These are phyloP conservation scores for Thera britannica DNA, from an alignment of 2,888 invertebrate genomes.

Conservation along the genomic window DNA sequence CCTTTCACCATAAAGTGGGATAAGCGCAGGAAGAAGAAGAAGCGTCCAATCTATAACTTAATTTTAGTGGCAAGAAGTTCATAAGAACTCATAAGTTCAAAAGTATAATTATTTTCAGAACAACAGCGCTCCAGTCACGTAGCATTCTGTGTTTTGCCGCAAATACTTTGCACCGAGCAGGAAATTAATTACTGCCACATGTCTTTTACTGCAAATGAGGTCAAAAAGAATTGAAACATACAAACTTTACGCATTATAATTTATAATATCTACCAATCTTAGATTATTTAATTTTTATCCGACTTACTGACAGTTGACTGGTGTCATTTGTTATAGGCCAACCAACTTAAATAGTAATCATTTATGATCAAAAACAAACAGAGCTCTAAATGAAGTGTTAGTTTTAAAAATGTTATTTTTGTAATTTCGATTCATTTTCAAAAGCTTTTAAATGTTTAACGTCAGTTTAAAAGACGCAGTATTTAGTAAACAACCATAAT, in stretches of 20 bases:
- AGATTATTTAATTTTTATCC: too few species aligned
- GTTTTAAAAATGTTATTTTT: neutral
- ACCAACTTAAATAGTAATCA: neutral
- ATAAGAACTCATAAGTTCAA: neutral
- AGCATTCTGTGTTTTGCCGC: neutral
- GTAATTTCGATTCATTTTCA: neutral
- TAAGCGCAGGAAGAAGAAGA: too few species aligned
- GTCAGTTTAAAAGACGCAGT: neutral
- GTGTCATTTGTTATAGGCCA: neutral
- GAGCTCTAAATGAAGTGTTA: neutral
- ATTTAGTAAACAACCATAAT: conserved; percentile 13
- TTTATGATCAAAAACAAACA: too few species aligned
- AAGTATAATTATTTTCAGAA: neutral
- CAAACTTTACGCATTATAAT: neutral
- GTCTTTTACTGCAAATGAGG: conserved; percentile 9
- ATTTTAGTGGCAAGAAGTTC: too few species aligned
- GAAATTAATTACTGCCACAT: conserved; percentile 13
- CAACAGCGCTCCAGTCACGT: neutral
- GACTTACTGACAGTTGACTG: neutral
- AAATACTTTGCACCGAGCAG: conserved; percentile 7
- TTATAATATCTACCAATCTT: too few species aligned
- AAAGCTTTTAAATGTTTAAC: neutral
- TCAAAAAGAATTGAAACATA: neutral
- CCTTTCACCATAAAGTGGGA: too few species aligned
- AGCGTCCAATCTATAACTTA: too few species aligned